These are phyloP conservation scores for Napeogenes sylphis DNA, from an alignment of 2,888 invertebrate genomes.

Conservation along the genomic window DNA sequence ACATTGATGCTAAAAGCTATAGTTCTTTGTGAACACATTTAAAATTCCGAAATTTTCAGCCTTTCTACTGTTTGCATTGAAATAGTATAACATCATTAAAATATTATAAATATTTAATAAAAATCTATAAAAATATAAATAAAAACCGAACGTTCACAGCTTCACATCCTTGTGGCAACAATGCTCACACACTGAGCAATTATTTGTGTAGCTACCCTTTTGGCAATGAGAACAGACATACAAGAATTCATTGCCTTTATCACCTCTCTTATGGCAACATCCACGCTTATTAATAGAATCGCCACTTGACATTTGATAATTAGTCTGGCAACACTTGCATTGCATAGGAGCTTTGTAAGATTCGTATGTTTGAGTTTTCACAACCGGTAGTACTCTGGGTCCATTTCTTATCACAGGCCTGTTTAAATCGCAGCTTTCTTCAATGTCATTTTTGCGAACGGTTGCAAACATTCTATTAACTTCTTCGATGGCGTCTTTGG, in stretches of 20 bases:
- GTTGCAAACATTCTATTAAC: slow-evolving; percentile 68
- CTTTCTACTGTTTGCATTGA: neutral
- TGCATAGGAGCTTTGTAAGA: slow-evolving; percentile 9
- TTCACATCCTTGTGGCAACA: neutral
- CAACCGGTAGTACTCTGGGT: slow-evolving; percentile 63
- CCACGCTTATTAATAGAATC: slow-evolving; percentile 45
- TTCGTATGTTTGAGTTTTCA: slow-evolving; percentile 41
- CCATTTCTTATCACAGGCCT: slow-evolving; percentile 56
- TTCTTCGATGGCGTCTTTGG: slow-evolving; percentile 64
- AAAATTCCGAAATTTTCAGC: neutral
- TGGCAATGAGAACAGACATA: slow-evolving; percentile 43
- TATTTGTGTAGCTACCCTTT: slow-evolving; percentile 11
- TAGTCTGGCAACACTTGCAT: slow-evolving; percentile 41
- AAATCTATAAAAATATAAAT: neutral
- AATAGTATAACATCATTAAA: slow-evolving; percentile 1
- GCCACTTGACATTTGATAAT: slow-evolving; percentile 52
- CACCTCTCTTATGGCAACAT: slow-evolving; percentile 37
- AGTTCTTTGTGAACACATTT: no score
- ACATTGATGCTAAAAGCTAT: no score
- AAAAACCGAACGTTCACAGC: neutral
- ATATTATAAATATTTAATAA: slow-evolving; percentile 7
- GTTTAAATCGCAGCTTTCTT: slow-evolving; percentile 40
- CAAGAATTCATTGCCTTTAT: slow-evolving; percentile 43
- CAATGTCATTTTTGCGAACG: slow-evolving; percentile 40
- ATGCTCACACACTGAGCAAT: slow-evolving; percentile 41